Evolutionary conservation across 2,113 vertebrate species (phyloP).

Genomic region (Nerophis lumbriciformis): DNA sequence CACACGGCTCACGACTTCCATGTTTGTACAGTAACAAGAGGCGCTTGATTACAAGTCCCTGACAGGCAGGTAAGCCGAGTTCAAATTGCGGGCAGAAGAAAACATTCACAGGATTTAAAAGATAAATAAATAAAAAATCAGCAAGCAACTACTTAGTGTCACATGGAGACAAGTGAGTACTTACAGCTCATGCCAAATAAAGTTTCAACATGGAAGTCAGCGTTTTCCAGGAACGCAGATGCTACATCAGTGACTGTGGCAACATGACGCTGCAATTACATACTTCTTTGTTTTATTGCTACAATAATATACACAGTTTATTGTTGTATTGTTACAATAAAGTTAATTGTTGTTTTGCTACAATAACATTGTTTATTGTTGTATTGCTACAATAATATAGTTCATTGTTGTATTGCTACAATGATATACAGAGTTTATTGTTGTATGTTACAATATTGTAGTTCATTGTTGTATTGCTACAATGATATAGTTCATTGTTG

Average conservation of each 20-base stretch:
- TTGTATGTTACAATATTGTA: too few relatives aligned
- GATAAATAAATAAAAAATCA: not conserved
- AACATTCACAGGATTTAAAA: slow-evolving; percentile 22
- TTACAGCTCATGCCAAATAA: not conserved
- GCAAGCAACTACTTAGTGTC: slow-evolving; percentile 4
- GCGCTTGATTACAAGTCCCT: slow-evolving; percentile 31
- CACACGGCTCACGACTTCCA: slow-evolving; percentile 35
- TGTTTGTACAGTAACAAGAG: slow-evolving; percentile 24
- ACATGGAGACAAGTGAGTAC: not conserved
- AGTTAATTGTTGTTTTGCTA: too few relatives aligned
- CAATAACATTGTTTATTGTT: too few relatives aligned
- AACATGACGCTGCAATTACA: too few relatives aligned
- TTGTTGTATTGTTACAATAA: too few relatives aligned
- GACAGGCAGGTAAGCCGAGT: slow-evolving; percentile 28
- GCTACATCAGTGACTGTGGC: not conserved
- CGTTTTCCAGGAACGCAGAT: not conserved
- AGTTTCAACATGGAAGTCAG: slow-evolving; percentile 1
- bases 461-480: too few relatives aligned
- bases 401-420: too few relatives aligned
- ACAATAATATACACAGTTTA: too few relatives aligned
- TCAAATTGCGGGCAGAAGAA: slow-evolving; percentile 13
- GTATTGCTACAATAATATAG: too few relatives aligned
- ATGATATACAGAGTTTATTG: too few relatives aligned
- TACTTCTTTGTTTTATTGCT: too few relatives aligned
- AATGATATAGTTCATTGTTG: too few relatives aligned